Percentiles rank a stretch among this genome's conserved stretches.
Conservation (phyloP, 2,113 vertebrate genomes). For the Rhizomys pruinosus region DNA sequence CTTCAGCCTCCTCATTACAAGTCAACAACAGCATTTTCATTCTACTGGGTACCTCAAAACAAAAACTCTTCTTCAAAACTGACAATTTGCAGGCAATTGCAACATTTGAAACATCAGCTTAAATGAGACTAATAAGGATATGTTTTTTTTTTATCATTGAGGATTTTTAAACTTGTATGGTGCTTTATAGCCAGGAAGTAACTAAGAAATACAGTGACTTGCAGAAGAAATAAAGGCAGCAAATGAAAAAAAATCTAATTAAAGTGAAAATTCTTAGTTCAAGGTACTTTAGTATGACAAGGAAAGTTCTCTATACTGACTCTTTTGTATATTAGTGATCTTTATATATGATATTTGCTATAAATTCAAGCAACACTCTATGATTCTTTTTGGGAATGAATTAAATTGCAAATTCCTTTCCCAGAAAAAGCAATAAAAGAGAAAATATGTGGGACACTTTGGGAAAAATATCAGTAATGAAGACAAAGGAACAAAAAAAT, state of each 20-base stretch:
- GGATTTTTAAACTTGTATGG: background rate
- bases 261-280: background rate
- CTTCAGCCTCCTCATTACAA: slow-evolving; percentile 67
- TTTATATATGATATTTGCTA: background rate
- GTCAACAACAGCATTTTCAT: slow-evolving; percentile 72
- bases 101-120: slow-evolving; percentile 48
- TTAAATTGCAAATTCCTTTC: background rate
- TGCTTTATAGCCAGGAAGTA: background rate
- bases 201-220: slow-evolving; percentile 26
- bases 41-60: slow-evolving; percentile 67
- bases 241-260: slow-evolving; percentile 11
- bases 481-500: background rate
- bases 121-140: background rate
- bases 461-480: slow-evolving; percentile 18
- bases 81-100: slow-evolving; percentile 66
- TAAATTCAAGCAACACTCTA: background rate
- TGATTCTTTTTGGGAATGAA: background rate
- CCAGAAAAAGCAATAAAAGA: slow-evolving; percentile 9
- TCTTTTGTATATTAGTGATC: background rate
- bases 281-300: background rate
- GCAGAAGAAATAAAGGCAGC: slow-evolving; percentile 28
- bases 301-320: background rate
- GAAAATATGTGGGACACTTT: background rate
- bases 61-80: slow-evolving; percentile 73
- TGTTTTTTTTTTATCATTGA: slow-evolving; percentile 44